Conservation (phyloP, 2,797 vertebrate species). For the Hippopotamyrus pictus region DNA sequence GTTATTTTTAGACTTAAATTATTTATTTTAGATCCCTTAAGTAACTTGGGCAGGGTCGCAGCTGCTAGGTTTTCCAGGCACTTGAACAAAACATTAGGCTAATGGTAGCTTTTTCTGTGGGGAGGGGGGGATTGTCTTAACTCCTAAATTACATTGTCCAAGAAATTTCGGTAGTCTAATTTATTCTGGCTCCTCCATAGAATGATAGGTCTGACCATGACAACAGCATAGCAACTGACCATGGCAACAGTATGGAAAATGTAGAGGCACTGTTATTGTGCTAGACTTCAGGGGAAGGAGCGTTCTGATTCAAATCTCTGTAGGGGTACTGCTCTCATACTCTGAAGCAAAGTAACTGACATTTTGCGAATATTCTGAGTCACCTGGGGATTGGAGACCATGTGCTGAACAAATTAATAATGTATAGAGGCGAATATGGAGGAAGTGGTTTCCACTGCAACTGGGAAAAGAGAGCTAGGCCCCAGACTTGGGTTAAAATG, state of each 20-base stretch:
- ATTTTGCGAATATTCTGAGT: background rate
- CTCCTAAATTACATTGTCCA: background rate
- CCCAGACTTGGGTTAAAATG: background rate
- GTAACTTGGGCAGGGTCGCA: background rate
- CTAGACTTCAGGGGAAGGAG: background rate
- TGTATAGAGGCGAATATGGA: conserved; percentile 2
- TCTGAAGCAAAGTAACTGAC: background rate
- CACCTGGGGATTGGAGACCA: background rate
- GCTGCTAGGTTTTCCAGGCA: background rate
- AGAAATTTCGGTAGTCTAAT: background rate
- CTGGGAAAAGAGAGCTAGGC: background rate
- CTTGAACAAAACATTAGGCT: background rate
- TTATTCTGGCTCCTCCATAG: background rate
- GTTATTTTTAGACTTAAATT: background rate
- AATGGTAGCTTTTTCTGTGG: background rate
- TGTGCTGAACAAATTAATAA: conserved; percentile 7
- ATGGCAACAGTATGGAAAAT: background rate
- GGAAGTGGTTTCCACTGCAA: background rate
- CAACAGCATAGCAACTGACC: conserved; percentile 7
- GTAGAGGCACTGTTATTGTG: background rate
- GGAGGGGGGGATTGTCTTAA: background rate
- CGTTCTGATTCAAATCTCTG: conserved; percentile 9
- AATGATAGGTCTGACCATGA: background rate
- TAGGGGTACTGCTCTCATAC: background rate
- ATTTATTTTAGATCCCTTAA: conserved; percentile 1